Conservation (phyloP, 2,113 vertebrate species). For the Gasterosteus nipponicus region DNA sequence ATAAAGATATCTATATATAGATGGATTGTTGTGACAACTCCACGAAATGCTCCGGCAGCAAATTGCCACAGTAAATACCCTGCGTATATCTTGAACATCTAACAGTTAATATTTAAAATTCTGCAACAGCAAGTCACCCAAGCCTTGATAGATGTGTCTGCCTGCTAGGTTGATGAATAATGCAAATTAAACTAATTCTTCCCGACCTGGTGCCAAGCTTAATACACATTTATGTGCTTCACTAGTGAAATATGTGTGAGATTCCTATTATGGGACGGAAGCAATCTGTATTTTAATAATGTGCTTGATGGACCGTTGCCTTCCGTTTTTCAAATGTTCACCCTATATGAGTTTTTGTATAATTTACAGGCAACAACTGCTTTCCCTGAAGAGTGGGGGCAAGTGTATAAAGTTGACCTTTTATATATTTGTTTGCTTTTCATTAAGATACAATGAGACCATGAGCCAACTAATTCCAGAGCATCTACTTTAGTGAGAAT, state of each 20-base stretch:
- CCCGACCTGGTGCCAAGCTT: constrained; percentile 58
- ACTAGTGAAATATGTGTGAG: constrained; percentile 57
- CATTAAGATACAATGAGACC: neutral
- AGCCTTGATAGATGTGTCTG: constrained; percentile 69
- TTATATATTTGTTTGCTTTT: neutral
- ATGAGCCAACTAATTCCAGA: neutral
- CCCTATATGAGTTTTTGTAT: constrained; percentile 36
- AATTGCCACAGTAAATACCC: constrained; percentile 70
- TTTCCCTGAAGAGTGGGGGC: neutral
- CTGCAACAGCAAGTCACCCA: constrained; percentile 53
- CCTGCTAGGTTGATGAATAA: constrained; percentile 69
- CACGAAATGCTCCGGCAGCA: constrained; percentile 43
- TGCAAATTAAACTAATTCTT: constrained; percentile 75
- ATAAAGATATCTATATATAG: neutral
- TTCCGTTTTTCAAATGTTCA: constrained; percentile 33
- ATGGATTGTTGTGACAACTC: constrained; percentile 46
- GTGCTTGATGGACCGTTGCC: constrained; percentile 40
- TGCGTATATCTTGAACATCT: constrained; percentile 38
- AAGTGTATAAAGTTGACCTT: neutral
- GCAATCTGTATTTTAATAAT: constrained; percentile 68
- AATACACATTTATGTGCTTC: constrained; percentile 67
- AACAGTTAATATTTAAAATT: constrained; percentile 73
- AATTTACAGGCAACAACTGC: constrained; percentile 12
- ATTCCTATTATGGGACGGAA: constrained; percentile 64
- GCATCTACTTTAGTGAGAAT: neutral